phyloP scores from a whole-genome alignment of 1,140 invertebrate genomes.

The Brachionus manjavacas region DNA sequence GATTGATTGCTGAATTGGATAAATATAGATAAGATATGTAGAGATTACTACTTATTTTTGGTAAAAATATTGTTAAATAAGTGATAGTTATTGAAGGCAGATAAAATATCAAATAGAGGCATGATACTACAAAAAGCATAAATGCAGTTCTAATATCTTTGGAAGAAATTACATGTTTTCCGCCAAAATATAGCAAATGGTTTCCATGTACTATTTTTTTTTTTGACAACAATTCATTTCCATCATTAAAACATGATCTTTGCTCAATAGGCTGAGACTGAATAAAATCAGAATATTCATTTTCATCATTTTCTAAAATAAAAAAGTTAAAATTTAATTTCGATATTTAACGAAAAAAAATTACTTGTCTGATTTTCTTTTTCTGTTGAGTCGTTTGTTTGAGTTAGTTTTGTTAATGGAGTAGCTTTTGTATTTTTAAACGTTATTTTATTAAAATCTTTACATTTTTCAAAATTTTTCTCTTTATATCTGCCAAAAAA shows the following conservation, averaged over 20 bases:
- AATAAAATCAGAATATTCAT: background rate
- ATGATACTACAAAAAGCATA: conserved; percentile 38
- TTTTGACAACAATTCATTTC: background rate
- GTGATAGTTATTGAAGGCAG: conserved; percentile 27
- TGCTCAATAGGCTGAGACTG: background rate
- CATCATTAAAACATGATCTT: background rate
- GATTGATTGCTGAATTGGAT: conserved; percentile 36
- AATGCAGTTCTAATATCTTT: conserved; percentile 41
- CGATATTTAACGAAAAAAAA: background rate
- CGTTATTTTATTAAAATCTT: background rate
- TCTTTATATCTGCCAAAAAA: background rate
- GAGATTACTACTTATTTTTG: background rate
- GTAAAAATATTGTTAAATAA: conserved; percentile 24
- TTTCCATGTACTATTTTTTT: background rate
- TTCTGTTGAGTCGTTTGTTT: background rate
- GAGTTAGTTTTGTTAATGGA: background rate
- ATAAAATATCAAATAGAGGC: conserved; percentile 11
- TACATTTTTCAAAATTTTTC: background rate
- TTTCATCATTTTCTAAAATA: background rate
- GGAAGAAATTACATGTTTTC: conserved; percentile 21
- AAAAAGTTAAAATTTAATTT: background rate
- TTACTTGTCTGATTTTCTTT: background rate
- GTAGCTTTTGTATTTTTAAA: background rate
- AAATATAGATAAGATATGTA: conserved; percentile 39
- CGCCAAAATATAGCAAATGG: background rate